These are phyloP conservation scores for Pelmatolapia mariae DNA, from an alignment of 2,113 vertebrate genomes.

Conservation along the genomic window DNA sequence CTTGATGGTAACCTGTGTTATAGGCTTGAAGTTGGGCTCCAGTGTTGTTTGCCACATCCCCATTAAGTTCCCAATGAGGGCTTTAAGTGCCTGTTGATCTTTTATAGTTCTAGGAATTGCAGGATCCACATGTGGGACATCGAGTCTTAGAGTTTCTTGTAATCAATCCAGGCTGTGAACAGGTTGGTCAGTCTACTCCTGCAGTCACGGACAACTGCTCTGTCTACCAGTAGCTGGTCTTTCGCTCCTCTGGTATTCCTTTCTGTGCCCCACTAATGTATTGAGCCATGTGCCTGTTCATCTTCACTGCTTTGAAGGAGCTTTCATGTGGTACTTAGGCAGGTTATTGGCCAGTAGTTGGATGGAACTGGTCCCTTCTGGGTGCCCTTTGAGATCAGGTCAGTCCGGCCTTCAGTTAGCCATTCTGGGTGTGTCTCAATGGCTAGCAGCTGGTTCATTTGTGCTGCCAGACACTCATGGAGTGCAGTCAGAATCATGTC, in stretches of 20 bases:
- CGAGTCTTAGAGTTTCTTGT: background rate
- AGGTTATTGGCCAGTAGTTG: background rate
- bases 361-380: background rate
- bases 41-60: background rate
- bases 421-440: background rate
- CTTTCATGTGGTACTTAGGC: background rate
- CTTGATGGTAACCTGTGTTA: background rate
- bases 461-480: background rate
- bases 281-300: background rate
- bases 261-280: background rate
- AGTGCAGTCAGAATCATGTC: background rate
- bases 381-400: background rate
- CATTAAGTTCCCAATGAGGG: background rate
- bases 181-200: background rate
- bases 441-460: background rate
- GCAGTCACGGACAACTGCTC: background rate
- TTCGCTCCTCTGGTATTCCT: background rate
- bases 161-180: background rate
- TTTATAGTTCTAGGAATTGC: background rate
- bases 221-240: background rate
- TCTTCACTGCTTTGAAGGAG: background rate
- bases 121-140: background rate
- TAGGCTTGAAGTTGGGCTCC: background rate
- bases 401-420: background rate
- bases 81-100: background rate